Evolutionary conservation across 2,888 invertebrate genomes (phyloP).

Genomic region (Acleris literana): DNA sequence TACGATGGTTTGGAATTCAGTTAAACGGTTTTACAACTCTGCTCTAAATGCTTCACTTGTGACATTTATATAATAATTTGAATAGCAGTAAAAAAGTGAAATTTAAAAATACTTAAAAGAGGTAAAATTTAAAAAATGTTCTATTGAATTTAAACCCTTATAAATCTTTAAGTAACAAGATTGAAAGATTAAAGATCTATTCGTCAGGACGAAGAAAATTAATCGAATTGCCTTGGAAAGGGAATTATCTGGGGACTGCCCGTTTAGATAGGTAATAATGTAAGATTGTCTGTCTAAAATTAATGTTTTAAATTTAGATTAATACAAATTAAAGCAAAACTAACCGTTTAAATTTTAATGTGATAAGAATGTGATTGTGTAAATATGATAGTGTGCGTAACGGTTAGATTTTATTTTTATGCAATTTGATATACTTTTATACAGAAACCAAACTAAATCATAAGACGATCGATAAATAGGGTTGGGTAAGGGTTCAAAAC

Average conservation of each 20-base stretch:
- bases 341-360: too few species aligned
- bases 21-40: slow-evolving; percentile 11
- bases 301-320: background rate
- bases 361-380: too few species aligned
- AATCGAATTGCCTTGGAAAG: slow-evolving; percentile 58
- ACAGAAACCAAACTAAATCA: too few species aligned
- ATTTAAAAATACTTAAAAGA: background rate
- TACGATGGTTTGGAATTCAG: slow-evolving; percentile 15
- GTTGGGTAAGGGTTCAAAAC: too few species aligned
- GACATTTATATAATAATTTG: background rate
- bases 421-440: too few species aligned
- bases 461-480: too few species aligned
- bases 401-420: too few species aligned
- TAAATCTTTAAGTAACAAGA: slow-evolving; percentile 34
- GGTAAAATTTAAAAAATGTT: background rate
- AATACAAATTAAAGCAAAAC: too few species aligned
- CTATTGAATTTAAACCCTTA: slow-evolving; percentile 7
- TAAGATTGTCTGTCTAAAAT: slow-evolving; percentile 10
- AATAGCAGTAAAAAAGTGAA: background rate
- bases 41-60: background rate
- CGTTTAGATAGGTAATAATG: slow-evolving; percentile 40
- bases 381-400: too few species aligned
- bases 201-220: slow-evolving; percentile 51
- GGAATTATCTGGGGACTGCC: slow-evolving; percentile 36
- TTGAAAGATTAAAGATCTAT: slow-evolving; percentile 41